A percentile compares a stretch with the other conserved stretches of the same genome.
Conservation (phyloP, 2,888 invertebrate genomes). For the Salticus scenicus region DNA sequence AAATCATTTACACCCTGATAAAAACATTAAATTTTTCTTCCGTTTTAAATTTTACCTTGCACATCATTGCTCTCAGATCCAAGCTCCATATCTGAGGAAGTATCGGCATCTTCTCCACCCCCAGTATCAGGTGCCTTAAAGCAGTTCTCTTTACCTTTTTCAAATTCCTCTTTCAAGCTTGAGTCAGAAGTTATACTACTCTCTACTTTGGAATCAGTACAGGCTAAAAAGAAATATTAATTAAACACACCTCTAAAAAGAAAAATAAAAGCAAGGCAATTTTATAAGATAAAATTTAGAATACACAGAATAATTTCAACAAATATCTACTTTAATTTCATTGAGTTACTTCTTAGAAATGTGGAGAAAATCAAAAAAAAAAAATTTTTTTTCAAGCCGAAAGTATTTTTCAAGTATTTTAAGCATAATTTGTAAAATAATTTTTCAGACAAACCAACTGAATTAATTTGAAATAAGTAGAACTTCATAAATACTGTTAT, state of each 20-base stretch:
- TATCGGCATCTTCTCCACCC: slow-evolving; percentile 46
- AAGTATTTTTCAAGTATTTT: no score
- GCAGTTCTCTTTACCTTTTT: slow-evolving; percentile 33
- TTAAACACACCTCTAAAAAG: background rate
- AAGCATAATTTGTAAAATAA: no score
- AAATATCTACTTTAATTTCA: no score
- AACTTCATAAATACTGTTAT: no score
- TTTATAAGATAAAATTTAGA: background rate
- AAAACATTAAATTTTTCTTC: no score
- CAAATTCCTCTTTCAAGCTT: slow-evolving; percentile 28
- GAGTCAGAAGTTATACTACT: slow-evolving; percentile 17
- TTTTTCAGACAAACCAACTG: no score
- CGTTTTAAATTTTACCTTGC: slow-evolving; percentile 52
- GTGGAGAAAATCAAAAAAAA: no score
- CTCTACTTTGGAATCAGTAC: slow-evolving; percentile 41
- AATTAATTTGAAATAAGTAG: no score
- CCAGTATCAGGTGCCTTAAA: slow-evolving; percentile 63
- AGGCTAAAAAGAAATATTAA: slow-evolving; percentile 28
- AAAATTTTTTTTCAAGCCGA: no score
- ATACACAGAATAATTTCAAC: background rate
- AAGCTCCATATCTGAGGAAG: slow-evolving; percentile 56
- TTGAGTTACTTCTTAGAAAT: no score
- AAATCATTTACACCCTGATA: no score
- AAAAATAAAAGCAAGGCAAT: background rate
- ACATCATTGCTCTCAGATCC: slow-evolving; percentile 55